phyloP scores from a whole-genome alignment of 2,888 invertebrate genomes.

The Tetragonisca angustula region DNA sequence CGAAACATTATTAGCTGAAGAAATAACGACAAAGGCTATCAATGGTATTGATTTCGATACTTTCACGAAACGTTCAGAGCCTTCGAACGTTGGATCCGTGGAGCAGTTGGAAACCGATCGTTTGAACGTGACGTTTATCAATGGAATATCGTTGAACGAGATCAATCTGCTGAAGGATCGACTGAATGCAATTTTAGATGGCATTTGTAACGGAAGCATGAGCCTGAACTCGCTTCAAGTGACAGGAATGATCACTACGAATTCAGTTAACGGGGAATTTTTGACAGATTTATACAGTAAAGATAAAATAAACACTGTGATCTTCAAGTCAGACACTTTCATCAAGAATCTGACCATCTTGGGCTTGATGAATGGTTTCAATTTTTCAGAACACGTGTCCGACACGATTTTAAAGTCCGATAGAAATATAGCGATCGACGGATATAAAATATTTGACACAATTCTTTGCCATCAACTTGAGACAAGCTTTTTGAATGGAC shows the following conservation, averaged over 20 bases:
- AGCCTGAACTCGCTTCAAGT: constrained; percentile 67
- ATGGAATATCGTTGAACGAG: constrained; percentile 61
- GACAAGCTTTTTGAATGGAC: constrained; percentile 65
- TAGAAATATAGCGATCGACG: constrained; percentile 61
- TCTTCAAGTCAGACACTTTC: constrained; percentile 63
- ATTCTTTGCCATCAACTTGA: constrained; percentile 66
- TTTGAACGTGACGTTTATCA: constrained; percentile 62
- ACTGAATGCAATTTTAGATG: constrained; percentile 50
- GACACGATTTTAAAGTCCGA: constrained; percentile 74
- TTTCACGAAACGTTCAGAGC: constrained; percentile 55
- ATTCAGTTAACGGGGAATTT: constrained; percentile 70
- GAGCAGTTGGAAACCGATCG: constrained; percentile 61
- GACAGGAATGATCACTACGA: constrained; percentile 77
- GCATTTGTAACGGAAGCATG: constrained; percentile 58
- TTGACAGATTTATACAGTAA: constrained; percentile 61
- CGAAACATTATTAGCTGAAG: constrained; percentile 82
- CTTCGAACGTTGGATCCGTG: constrained; percentile 47
- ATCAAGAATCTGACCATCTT: constrained; percentile 68
- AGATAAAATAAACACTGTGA: constrained; percentile 53
- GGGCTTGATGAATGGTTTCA: constrained; percentile 67
- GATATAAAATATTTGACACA: constrained; percentile 65
- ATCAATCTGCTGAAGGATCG: constrained; percentile 52
- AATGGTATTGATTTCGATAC: constrained; percentile 66
- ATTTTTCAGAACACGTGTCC: constrained; percentile 65
- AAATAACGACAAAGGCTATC: constrained; percentile 58